Evolutionary conservation across 64 coral and sea anemone species (phyloP).

Genomic region (Actinia equina): DNA sequence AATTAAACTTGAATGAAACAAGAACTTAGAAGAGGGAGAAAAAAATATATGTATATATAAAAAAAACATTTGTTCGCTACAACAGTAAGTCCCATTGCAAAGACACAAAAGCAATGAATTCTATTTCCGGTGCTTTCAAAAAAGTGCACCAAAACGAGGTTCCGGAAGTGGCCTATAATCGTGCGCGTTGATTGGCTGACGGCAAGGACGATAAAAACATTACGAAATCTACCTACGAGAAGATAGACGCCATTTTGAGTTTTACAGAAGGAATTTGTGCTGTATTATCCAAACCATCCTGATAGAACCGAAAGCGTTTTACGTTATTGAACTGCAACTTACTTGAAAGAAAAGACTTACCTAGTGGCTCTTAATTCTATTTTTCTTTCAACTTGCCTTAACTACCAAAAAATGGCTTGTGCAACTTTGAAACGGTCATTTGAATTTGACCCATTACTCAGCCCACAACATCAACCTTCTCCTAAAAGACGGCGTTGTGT

Average conservation of each 20-base stretch:
- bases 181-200: conserved; percentile 4
- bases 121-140: not conserved
- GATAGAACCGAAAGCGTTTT: not conserved
- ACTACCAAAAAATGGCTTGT: conserved; percentile 78
- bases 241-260: conserved; percentile 25
- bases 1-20: too few relatives aligned
- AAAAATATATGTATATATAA: too few relatives aligned
- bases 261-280: not conserved
- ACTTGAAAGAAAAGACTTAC: not conserved
- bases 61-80: too few relatives aligned
- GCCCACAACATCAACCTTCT: conserved; percentile 94
- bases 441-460: conserved; percentile 92
- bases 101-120: not conserved
- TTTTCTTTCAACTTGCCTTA: not conserved
- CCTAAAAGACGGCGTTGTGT: conserved; percentile 92
- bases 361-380: not conserved
- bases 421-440: conserved; percentile 95
- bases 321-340: not conserved
- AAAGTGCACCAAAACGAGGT: conserved; percentile 8
- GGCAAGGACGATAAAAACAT: conserved; percentile 7
- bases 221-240: not conserved
- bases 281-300: conserved; percentile 18
- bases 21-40: too few relatives aligned
- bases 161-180: not conserved
- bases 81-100: too few relatives aligned